Evolutionary conservation across 1,140 invertebrate genomes (phyloP).

Genomic region (Polypedilum pembai): DNA sequence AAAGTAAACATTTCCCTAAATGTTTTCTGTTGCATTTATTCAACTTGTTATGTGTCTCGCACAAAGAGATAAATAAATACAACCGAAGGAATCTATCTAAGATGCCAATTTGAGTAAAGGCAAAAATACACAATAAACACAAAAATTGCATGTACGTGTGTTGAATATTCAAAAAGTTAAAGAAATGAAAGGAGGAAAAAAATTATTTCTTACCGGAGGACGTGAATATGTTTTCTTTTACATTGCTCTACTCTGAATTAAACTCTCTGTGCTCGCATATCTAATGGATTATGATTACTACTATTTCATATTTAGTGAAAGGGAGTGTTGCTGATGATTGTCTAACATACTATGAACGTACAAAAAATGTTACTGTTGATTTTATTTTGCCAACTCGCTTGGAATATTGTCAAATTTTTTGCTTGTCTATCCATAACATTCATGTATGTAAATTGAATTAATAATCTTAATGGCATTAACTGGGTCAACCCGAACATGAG

Average conservation of each 20-base stretch:
- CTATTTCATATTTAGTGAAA: background rate
- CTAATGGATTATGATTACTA: constrained; percentile 13
- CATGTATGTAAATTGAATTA: constrained; percentile 14
- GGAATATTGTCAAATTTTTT: constrained; percentile 12
- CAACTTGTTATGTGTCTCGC: background rate
- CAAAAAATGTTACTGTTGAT: background rate
- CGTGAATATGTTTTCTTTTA: background rate
- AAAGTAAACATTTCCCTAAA: background rate
- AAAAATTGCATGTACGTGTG: constrained; percentile 20
- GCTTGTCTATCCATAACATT: background rate
- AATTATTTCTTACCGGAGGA: background rate
- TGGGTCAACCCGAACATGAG: background rate
- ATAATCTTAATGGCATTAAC: background rate
- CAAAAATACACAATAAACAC: constrained; percentile 26
- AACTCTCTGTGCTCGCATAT: background rate
- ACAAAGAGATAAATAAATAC: background rate
- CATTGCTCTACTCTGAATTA: background rate
- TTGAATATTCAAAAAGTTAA: constrained; percentile 23
- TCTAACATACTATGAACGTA: too few relatives aligned
- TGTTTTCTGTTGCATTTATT: background rate
- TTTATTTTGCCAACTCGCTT: background rate
- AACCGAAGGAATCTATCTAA: background rate
- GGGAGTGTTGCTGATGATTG: too few relatives aligned
- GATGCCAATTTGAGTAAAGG: constrained; percentile 17
- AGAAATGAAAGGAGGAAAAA: background rate